Evolutionary conservation across 2,797 vertebrate genomes (phyloP).

Genomic region (Coregonus sp.): DNA sequence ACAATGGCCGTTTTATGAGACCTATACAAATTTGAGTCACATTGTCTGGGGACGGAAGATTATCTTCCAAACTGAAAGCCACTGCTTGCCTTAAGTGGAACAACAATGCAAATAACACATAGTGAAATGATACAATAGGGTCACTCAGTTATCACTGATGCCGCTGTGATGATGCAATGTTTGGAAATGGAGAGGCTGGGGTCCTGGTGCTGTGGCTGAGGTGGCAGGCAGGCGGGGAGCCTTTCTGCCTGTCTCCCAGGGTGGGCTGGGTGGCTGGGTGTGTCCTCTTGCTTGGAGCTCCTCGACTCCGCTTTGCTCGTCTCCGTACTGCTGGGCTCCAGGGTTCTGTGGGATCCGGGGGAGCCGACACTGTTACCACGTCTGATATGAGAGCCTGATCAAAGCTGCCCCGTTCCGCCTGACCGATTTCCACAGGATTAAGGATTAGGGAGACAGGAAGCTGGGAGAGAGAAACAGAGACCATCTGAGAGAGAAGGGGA

Average conservation of each 20-base stretch:
- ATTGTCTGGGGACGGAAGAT: not conserved
- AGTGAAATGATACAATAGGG: conserved; percentile 16
- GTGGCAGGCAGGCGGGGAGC: conserved; percentile 25
- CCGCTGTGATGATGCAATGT: conserved; percentile 18
- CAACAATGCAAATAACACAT: conserved; percentile 16
- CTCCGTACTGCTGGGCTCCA: conserved; percentile 49
- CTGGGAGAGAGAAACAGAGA: conserved; percentile 71
- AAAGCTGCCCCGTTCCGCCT: conserved; percentile 81
- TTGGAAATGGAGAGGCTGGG: conserved; percentile 15
- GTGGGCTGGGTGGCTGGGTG: not conserved
- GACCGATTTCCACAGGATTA: conserved; percentile 83
- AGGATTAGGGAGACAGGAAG: conserved; percentile 80
- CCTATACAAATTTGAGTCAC: conserved; percentile 7
- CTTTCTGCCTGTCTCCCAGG: conserved; percentile 30
- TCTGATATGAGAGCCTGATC: conserved; percentile 80
- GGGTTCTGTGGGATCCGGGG: conserved; percentile 76
- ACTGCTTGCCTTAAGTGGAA: not conserved
- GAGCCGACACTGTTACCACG: conserved; percentile 75
- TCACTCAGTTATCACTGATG: conserved; percentile 19
- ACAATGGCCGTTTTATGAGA: conserved; percentile 27
- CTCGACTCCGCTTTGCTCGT: not conserved
- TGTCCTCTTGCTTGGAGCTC: conserved; percentile 1
- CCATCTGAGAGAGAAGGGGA: conserved; percentile 64
- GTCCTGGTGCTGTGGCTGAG: conserved; percentile 21
- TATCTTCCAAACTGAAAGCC: conserved; percentile 4